These are phyloP conservation scores for Distichodus sexfasciatus DNA, from an alignment of 2,797 vertebrate genomes.

Conservation along the genomic window DNA sequence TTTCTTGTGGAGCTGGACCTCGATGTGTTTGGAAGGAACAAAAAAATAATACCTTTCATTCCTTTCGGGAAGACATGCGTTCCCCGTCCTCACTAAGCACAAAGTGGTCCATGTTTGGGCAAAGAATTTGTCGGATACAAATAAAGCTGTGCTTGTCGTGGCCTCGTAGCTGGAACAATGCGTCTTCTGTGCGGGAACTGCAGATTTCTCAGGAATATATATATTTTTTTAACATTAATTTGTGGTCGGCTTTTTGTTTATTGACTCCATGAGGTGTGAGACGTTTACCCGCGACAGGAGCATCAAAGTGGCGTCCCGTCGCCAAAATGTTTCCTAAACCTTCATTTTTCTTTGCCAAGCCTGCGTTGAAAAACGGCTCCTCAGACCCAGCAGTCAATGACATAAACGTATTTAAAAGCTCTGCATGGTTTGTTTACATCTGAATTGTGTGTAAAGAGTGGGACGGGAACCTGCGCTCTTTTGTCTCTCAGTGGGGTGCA, in stretches of 20 bases:
- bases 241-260: not conserved
- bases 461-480: not conserved
- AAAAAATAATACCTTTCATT: conserved; percentile 35
- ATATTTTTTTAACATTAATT: not conserved
- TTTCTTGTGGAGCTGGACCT: not conserved
- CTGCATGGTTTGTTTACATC: not conserved
- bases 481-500: no score
- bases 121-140: conserved; percentile 40
- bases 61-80: conserved; percentile 20
- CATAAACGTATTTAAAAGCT: not conserved
- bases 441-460: not conserved
- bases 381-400: not conserved
- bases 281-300: no score
- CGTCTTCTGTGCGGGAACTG: not conserved
- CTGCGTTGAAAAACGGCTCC: not conserved
- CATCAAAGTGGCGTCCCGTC: not conserved
- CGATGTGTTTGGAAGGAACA: conserved; percentile 25
- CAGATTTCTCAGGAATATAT: not conserved
- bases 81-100: not conserved
- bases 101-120: conserved; percentile 43
- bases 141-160: conserved; percentile 19
- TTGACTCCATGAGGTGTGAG: not conserved
- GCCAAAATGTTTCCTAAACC: not conserved
- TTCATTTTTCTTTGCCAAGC: not conserved
- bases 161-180: not conserved